These are phyloP conservation scores for Eupithecia inturbata DNA, from an alignment of 2,888 invertebrate species.

Conservation along the genomic window DNA sequence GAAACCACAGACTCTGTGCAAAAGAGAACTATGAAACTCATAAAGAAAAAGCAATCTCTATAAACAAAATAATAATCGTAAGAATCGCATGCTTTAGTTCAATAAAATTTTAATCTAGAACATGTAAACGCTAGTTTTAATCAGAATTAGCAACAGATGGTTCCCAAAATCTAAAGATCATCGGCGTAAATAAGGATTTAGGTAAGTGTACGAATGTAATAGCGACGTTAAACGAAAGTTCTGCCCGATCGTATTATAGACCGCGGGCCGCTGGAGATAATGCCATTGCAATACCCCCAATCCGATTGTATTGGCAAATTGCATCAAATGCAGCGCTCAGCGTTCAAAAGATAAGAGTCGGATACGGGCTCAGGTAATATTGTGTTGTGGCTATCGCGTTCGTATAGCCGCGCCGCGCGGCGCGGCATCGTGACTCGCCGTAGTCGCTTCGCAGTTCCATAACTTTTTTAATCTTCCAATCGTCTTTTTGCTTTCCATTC, in stretches of 20 bases:
- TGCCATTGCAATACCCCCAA: conserved; percentile 81
- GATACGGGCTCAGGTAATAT: conserved; percentile 72
- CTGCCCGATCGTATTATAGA: conserved; percentile 75
- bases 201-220: conserved; percentile 50
- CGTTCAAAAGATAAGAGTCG: conserved; percentile 80
- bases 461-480: conserved; percentile 59
- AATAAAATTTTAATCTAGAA: not conserved
- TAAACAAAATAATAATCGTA: not conserved
- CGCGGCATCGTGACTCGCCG: conserved; percentile 53
- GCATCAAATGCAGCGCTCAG: conserved; percentile 84
- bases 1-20: not conserved
- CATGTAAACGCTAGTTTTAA: not conserved
- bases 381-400: conserved; percentile 69
- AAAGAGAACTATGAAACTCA: not conserved
- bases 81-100: not conserved
- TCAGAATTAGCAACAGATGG: not conserved
- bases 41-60: not conserved
- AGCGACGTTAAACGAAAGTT: conserved; percentile 62
- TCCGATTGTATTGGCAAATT: conserved; percentile 84
- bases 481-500: conserved; percentile 57
- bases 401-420: conserved; percentile 54
- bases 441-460: conserved; percentile 61
- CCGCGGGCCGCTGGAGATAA: conserved; percentile 74
- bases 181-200: conserved; percentile 40
- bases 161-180: conserved; percentile 38